phyloP scores from a whole-genome alignment of 2,888 invertebrate species.

The Bhutanitis thaidina region DNA sequence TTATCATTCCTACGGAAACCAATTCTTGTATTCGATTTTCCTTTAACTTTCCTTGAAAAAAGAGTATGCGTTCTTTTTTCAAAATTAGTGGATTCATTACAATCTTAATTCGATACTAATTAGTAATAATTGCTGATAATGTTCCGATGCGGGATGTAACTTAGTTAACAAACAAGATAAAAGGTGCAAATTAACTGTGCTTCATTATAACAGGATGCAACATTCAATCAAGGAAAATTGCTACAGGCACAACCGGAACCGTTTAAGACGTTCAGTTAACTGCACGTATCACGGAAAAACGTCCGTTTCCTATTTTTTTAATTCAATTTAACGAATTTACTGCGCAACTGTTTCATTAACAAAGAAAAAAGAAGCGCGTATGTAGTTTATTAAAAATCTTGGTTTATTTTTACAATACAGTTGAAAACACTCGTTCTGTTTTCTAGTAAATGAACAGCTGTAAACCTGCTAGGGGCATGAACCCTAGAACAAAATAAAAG shows the following conservation, averaged over 20 bases:
- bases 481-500: too few relatives aligned
- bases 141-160: not conserved
- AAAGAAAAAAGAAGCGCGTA: not conserved
- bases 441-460: too few relatives aligned
- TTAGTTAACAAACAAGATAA: not conserved
- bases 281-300: constrained; percentile 2
- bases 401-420: not conserved
- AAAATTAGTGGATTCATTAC: too few relatives aligned
- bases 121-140: not conserved
- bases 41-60: too few relatives aligned
- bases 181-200: not conserved
- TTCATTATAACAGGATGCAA: not conserved
- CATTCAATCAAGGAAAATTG: constrained; percentile 3
- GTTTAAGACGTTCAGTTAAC: constrained; percentile 6
- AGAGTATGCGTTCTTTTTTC: too few relatives aligned
- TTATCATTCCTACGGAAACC: too few relatives aligned
- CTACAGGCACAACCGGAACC: constrained; percentile 1
- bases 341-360: constrained; percentile 5
- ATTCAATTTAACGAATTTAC: constrained; percentile 7
- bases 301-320: constrained; percentile 16
- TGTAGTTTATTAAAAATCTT: constrained; percentile 11
- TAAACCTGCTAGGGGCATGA: too few relatives aligned
- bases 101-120: not conserved
- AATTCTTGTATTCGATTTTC: too few relatives aligned
- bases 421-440: too few relatives aligned